Evolutionary conservation across 2,888 invertebrate species (phyloP).

Genomic region (Eupithecia abbreviata): DNA sequence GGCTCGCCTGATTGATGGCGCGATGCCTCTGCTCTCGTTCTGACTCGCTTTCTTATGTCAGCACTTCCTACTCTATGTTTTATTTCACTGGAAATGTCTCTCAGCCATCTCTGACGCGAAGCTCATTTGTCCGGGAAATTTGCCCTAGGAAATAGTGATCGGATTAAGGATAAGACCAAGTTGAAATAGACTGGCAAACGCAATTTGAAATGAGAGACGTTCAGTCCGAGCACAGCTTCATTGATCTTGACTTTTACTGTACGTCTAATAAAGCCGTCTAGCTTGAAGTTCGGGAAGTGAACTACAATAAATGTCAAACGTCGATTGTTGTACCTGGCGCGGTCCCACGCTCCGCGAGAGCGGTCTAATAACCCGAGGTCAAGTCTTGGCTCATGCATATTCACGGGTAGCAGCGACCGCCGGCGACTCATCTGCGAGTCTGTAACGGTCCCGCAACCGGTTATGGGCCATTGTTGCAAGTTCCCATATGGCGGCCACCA

Average conservation of each 20-base stretch:
- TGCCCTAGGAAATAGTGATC: conserved; percentile 16
- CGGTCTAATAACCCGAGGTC: conserved; percentile 81
- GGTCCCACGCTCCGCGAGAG: conserved; percentile 76
- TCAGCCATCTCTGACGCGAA: conserved; percentile 25
- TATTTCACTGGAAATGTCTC: conserved; percentile 37
- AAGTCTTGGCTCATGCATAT: conserved; percentile 80
- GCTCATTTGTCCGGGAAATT: conserved; percentile 25
- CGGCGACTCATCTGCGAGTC: conserved; percentile 68
- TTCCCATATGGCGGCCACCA: conserved; percentile 52
- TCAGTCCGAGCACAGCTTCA: conserved; percentile 15
- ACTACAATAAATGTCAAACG: conserved; percentile 65
- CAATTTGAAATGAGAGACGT: conserved; percentile 2
- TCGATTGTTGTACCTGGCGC: conserved; percentile 63
- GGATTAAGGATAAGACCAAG: background rate
- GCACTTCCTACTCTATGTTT: conserved; percentile 48
- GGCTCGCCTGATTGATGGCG: conserved; percentile 70
- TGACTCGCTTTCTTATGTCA: conserved; percentile 63
- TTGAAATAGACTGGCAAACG: background rate
- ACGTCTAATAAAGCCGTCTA: conserved; percentile 41
- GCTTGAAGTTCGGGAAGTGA: conserved; percentile 52
- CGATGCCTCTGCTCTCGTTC: conserved; percentile 53
- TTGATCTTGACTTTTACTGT: conserved; percentile 18
- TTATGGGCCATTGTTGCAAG: conserved; percentile 78
- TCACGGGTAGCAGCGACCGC: conserved; percentile 59
- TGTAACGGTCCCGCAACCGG: conserved; percentile 82